These are phyloP conservation scores for Myripristis jacobus DNA, from an alignment of 2,797 vertebrate genomes.

Conservation along the genomic window DNA sequence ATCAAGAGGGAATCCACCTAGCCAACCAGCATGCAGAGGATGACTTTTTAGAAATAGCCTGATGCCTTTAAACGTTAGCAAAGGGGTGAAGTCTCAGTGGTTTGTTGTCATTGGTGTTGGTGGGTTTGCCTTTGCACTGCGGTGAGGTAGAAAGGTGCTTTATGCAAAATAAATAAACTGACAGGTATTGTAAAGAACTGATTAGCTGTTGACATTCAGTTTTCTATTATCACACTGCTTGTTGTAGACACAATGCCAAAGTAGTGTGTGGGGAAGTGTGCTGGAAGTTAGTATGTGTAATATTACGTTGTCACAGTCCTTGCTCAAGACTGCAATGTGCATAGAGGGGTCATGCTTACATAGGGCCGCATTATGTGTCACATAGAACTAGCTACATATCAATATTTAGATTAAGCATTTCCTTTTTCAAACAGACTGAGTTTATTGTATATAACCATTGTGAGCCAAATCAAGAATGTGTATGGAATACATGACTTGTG, in stretches of 20 bases:
- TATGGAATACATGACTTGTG: constrained; percentile 11
- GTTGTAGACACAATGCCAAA: constrained; percentile 45
- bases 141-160: constrained; percentile 39
- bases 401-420: constrained; percentile 39
- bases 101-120: constrained; percentile 1
- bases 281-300: not conserved
- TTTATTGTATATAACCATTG: constrained; percentile 6
- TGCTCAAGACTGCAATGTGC: constrained; percentile 25
- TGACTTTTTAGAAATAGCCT: constrained; percentile 38
- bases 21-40: constrained; percentile 30
- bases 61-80: constrained; percentile 61
- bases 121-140: constrained; percentile 37
- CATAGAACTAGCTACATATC: constrained; percentile 57
- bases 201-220: not conserved
- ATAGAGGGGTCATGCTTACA: not conserved
- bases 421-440: constrained; percentile 17
- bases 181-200: constrained; percentile 24
- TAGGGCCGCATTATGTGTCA: constrained; percentile 18
- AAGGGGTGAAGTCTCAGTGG: constrained; percentile 13
- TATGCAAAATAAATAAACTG: constrained; percentile 44
- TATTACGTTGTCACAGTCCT: constrained; percentile 3
- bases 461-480: constrained; percentile 50
- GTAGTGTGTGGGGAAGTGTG: constrained; percentile 19
- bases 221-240: constrained; percentile 6
- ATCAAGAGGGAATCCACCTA: constrained; percentile 22